Conservation (phyloP, 2,888 invertebrate genomes). For the Drosophila fulvimacula region DNA sequence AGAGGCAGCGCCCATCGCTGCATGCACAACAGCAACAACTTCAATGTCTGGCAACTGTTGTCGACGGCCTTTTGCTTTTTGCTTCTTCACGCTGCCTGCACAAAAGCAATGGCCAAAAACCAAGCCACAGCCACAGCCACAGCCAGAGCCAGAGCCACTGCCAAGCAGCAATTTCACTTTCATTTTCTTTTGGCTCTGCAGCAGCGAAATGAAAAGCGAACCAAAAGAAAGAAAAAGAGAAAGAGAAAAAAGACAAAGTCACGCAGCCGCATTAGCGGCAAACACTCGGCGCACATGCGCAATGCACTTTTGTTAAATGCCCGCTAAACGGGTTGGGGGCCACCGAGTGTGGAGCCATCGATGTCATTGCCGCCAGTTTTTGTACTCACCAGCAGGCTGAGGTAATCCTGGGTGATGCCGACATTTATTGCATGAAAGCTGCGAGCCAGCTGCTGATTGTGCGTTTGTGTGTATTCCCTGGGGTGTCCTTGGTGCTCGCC, state of each 20-base stretch:
- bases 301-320: constrained; percentile 65
- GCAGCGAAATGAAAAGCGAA: constrained; percentile 61
- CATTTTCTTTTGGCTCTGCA: constrained; percentile 73
- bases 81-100: constrained; percentile 72
- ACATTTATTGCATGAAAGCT: constrained; percentile 73
- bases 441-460: constrained; percentile 52
- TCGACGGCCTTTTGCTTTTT: constrained; percentile 40
- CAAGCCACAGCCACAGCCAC: constrained; percentile 21
- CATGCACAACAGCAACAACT: constrained; percentile 27
- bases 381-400: constrained; percentile 75
- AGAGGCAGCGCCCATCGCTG: constrained; percentile 31
- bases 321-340: constrained; percentile 30
- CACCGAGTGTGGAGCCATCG: not conserved
- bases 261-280: constrained; percentile 66
- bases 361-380: constrained; percentile 19
- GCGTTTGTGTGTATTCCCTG: constrained; percentile 15
- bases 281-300: constrained; percentile 58
- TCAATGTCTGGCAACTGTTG: constrained; percentile 32
- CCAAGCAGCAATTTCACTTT: constrained; percentile 76
- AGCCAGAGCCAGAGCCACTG: constrained; percentile 15
- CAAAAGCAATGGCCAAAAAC: constrained; percentile 62
- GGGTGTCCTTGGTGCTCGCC: constrained; percentile 18
- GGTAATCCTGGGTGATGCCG: constrained; percentile 66
- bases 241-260: constrained; percentile 54
- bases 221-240: constrained; percentile 28